Percentiles rank a stretch among this genome's conserved stretches.
phyloP scores from a whole-genome alignment of 2,888 invertebrate species.

The Crepidodera aurea region DNA sequence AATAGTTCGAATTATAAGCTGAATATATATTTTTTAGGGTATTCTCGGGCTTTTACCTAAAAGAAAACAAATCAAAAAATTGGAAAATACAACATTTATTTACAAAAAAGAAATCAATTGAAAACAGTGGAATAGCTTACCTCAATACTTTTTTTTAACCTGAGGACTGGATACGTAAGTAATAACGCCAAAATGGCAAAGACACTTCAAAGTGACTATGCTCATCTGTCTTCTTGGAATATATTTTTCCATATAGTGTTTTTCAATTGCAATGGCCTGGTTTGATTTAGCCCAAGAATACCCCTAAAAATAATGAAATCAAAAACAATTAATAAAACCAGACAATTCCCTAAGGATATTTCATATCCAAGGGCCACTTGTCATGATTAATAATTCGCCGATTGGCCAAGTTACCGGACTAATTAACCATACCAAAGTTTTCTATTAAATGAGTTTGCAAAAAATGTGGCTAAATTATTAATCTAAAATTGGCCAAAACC shows the following conservation, averaged over 20 bases:
- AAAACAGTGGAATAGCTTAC: constrained; percentile 11
- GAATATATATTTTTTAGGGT: too few relatives aligned
- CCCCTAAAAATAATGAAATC: constrained; percentile 9
- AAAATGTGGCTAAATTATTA: too few relatives aligned
- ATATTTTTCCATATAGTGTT: constrained; percentile 1
- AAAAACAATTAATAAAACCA: not conserved
- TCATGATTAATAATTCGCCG: too few relatives aligned
- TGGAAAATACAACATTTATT: not conserved
- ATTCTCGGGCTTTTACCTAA: constrained; percentile 6
- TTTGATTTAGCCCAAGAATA: constrained; percentile 14
- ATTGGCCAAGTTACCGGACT: too few relatives aligned
- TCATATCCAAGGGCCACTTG: too few relatives aligned
- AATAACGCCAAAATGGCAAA: not conserved
- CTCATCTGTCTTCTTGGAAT: constrained; percentile 3
- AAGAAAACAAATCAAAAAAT: not conserved
- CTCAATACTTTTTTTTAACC: constrained; percentile 1
- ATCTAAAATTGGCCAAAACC: too few relatives aligned
- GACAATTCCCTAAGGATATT: not conserved
- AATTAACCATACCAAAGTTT: too few relatives aligned
- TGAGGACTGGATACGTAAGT: constrained; percentile 1
- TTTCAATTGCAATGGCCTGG: not conserved
- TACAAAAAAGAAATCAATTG: not conserved
- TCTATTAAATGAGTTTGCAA: too few relatives aligned
- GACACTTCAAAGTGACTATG: not conserved
- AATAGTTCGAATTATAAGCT: too few relatives aligned